phyloP scores from a whole-genome alignment of 2,888 invertebrate genomes.

The Andrena chrysosceles region DNA sequence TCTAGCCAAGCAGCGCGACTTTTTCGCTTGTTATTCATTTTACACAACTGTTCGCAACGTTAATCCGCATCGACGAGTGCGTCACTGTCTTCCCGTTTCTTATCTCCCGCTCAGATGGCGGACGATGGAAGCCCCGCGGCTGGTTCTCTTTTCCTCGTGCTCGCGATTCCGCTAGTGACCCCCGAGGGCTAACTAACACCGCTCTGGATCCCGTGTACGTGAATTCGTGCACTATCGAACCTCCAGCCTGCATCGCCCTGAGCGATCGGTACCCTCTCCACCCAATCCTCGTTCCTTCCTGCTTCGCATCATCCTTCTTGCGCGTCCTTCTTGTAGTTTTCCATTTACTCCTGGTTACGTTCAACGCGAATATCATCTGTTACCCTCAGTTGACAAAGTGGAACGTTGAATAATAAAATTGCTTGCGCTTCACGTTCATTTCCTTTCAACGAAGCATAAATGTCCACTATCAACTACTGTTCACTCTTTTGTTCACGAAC shows the following conservation, averaged over 20 bases:
- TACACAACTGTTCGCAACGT: conserved; percentile 24
- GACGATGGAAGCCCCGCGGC: conserved; percentile 25
- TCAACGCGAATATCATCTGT: background rate
- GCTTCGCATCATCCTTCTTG: conserved; percentile 43
- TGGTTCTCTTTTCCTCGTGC: background rate
- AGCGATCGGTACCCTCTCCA: conserved; percentile 43
- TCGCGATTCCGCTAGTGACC: conserved; percentile 44
- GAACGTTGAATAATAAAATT: background rate
- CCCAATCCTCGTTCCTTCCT: conserved; percentile 45
- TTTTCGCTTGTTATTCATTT: conserved; percentile 7
- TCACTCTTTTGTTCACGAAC: no score
- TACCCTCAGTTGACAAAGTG: background rate
- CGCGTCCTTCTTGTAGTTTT: conserved; percentile 46
- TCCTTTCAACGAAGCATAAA: no score
- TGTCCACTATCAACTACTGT: no score
- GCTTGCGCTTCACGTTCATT: no score
- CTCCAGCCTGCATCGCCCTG: conserved; percentile 51
- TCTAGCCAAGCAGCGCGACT: conserved; percentile 4
- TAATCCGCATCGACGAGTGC: conserved; percentile 47
- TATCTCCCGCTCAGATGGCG: conserved; percentile 25
- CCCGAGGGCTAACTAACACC: conserved; percentile 57
- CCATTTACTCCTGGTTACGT: conserved; percentile 11
- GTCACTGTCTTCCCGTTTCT: conserved; percentile 25
- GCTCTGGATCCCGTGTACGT: conserved; percentile 30
- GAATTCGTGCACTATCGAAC: conserved; percentile 41